phyloP scores from a whole-genome alignment of 1,140 invertebrate genomes.

The Cyphomyrmex costatus region DNA sequence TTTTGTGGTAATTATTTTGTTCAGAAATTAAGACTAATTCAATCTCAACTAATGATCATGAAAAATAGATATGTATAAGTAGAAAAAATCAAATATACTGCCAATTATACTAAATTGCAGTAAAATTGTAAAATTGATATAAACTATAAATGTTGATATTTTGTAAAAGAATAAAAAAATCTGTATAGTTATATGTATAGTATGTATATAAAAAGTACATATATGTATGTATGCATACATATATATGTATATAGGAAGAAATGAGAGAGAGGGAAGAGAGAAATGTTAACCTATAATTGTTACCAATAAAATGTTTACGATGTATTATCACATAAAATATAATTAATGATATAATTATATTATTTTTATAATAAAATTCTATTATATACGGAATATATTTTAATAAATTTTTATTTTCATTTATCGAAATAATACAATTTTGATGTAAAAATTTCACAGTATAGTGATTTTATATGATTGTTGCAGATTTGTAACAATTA shows the following conservation, averaged over 20 bases:
- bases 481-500: conserved; percentile 16
- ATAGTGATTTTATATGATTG: conserved; percentile 1
- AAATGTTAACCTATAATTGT: not conserved
- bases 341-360: conserved; percentile 23
- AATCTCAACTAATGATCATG: conserved; percentile 37
- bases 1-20: conserved; percentile 64
- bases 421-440: no score
- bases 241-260: no score
- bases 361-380: no score
- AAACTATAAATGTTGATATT: conserved; percentile 64
- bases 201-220: not conserved
- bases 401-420: not conserved
- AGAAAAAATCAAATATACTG: conserved; percentile 40
- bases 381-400: not conserved
- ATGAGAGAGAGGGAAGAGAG: no score
- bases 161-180: conserved; percentile 67
- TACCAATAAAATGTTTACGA: not conserved
- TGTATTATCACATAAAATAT: conserved; percentile 10
- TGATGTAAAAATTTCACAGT: not conserved
- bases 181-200: conserved; percentile 15
- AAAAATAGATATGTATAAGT: not conserved
- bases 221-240: no score
- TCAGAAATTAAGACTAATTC: conserved; percentile 31
- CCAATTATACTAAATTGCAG: conserved; percentile 27
- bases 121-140: conserved; percentile 47